Percentiles rank a stretch among this genome's conserved stretches.
These are phyloP conservation scores for Nothocercus julius DNA, from an alignment of 2,113 vertebrate species.

Conservation along the genomic window DNA sequence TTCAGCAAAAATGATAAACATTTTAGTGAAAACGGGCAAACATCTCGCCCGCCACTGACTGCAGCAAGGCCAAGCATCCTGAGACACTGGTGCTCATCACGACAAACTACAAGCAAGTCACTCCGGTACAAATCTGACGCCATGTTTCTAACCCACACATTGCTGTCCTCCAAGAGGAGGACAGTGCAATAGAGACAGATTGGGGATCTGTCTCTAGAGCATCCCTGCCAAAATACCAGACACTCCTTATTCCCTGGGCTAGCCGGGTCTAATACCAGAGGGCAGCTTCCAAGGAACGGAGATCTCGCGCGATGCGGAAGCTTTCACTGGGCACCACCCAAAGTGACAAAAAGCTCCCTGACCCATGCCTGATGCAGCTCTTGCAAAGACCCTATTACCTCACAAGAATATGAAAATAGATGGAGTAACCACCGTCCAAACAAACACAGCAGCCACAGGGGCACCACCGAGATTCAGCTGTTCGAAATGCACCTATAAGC, in stretches of 20 bases:
- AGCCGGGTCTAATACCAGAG: neutral
- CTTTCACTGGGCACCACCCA: neutral
- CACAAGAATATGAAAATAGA: neutral
- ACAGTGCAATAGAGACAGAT: neutral
- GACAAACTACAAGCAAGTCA: neutral
- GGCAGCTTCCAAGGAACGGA: neutral
- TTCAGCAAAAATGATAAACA: neutral
- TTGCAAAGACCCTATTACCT: neutral
- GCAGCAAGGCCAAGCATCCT: neutral
- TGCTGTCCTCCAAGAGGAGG: neutral
- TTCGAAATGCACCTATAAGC: neutral
- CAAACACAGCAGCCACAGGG: neutral
- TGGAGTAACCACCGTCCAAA: neutral
- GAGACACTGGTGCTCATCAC: neutral
- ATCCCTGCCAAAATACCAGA: neutral
- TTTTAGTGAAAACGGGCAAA: neutral
- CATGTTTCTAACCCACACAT: neutral
- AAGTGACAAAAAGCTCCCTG: neutral
- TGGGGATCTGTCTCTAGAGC: neutral
- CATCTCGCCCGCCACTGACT: neutral
- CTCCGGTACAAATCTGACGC: neutral
- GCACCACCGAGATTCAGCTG: neutral
- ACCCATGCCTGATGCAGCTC: neutral
- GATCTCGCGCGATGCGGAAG: neutral
- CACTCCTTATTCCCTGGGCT: neutral